Percentiles rank a stretch among this genome's conserved stretches.
phyloP scores from a whole-genome alignment of 2,113 vertebrate genomes.

The Galemys pyrenaicus region DNA sequence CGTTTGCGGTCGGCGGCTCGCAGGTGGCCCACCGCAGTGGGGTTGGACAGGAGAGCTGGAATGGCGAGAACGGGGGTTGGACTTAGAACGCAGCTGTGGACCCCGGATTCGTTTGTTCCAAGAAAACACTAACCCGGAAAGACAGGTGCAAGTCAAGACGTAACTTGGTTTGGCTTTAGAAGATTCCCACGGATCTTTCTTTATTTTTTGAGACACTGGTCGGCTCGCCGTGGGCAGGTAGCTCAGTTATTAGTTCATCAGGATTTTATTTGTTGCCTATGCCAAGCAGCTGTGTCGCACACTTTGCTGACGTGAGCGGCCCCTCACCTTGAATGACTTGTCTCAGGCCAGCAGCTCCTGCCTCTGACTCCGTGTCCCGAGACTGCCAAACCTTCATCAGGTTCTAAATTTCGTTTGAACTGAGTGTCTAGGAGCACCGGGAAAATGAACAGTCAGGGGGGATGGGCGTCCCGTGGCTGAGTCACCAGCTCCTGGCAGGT shows the following conservation, averaged over 20 bases:
- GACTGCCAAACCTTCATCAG: neutral
- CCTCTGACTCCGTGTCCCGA: neutral
- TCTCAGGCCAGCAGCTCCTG: neutral
- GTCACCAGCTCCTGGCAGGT: neutral
- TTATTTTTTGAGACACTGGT: neutral
- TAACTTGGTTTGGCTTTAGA: neutral
- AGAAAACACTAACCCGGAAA: neutral
- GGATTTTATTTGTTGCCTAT: neutral
- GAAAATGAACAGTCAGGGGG: neutral
- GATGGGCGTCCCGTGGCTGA: neutral
- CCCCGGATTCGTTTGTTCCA: neutral
- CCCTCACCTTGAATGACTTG: neutral
- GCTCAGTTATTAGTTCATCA: neutral
- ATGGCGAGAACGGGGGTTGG: neutral
- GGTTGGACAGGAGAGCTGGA: neutral
- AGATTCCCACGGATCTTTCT: neutral
- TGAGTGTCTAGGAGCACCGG: neutral
- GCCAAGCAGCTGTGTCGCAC: neutral
- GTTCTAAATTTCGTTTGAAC: neutral
- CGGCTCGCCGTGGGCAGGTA: neutral
- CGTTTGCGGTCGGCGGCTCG: too few relatives aligned
- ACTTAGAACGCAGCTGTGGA: neutral
- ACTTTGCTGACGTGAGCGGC: neutral
- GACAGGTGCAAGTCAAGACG: neutral
- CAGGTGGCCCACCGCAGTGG: neutral